Conservation (phyloP, 2,113 vertebrate genomes). For the Nothobranchius furzeri region DNA sequence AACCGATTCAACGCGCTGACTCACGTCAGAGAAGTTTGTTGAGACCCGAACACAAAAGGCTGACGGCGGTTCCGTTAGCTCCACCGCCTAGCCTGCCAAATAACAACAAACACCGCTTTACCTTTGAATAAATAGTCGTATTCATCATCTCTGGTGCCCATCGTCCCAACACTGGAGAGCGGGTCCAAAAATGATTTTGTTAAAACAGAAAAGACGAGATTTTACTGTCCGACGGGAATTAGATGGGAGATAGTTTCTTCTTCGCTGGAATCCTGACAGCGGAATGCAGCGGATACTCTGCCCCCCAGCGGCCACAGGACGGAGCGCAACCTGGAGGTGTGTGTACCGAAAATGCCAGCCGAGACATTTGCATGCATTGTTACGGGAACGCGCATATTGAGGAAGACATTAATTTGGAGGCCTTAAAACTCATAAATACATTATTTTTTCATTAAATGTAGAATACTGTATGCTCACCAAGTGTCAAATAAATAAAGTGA, state of each 20-base stretch:
- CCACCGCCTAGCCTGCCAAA: constrained; percentile 39
- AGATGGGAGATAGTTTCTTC: constrained; percentile 65
- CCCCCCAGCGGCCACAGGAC: background rate
- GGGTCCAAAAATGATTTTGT: constrained; percentile 11
- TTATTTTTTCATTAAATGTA: no score
- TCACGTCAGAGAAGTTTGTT: background rate
- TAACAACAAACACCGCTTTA: constrained; percentile 62
- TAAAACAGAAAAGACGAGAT: background rate
- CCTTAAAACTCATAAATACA: no score
- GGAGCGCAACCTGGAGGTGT: background rate
- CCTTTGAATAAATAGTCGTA: constrained; percentile 99
- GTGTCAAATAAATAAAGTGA: no score
- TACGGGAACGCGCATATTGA: background rate
- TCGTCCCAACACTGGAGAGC: constrained; percentile 47
- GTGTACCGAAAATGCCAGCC: no score
- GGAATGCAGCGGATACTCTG: fast-evolving
- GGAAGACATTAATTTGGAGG: no score
- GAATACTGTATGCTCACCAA: no score
- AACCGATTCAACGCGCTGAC: background rate
- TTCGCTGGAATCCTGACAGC: background rate
- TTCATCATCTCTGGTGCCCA: constrained; percentile 97
- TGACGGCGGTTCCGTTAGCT: constrained; percentile 43
- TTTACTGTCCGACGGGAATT: constrained; percentile 58
- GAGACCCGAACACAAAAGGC: constrained; percentile 38
- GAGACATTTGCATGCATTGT: no score